Percentiles rank a stretch among this genome's conserved stretches.
Evolutionary conservation across 2,888 invertebrate genomes (phyloP).

Genomic region (Villa cingulata): DNA sequence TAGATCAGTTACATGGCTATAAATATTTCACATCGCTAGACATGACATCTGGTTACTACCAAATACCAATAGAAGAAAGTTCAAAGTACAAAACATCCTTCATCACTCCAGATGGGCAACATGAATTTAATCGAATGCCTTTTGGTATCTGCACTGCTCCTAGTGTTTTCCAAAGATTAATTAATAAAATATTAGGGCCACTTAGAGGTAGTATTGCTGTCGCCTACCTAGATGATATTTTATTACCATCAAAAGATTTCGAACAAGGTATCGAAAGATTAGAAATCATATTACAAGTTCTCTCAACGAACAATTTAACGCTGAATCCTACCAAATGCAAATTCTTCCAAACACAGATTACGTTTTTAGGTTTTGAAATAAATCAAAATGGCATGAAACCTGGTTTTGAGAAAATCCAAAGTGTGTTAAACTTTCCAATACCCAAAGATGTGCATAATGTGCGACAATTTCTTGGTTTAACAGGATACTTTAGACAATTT

Average conservation of each 20-base stretch:
- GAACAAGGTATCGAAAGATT: slow-evolving; percentile 10
- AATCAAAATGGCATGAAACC: slow-evolving; percentile 16
- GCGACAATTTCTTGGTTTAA: too few species aligned
- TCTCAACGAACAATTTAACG: slow-evolving; percentile 4
- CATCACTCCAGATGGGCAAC: slow-evolving; percentile 22
- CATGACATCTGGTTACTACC: slow-evolving; percentile 16
- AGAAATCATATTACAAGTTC: not conserved
- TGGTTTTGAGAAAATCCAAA: slow-evolving; percentile 16
- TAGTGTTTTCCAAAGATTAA: slow-evolving; percentile 21
- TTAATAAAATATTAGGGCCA: too few species aligned
- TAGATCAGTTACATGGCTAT: slow-evolving; percentile 18
- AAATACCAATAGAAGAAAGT: slow-evolving; percentile 13
- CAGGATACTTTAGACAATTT: slow-evolving; percentile 19
- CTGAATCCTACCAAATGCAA: slow-evolving; percentile 11
- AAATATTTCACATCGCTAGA: slow-evolving; percentile 21
- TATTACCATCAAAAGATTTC: slow-evolving; percentile 15
- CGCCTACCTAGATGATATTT: slow-evolving; percentile 19
- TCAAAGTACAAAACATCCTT: too few species aligned
- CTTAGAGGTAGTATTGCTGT: slow-evolving; percentile 8
- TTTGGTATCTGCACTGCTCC: slow-evolving; percentile 25
- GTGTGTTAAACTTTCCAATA: slow-evolving; percentile 13
- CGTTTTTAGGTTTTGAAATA: slow-evolving; percentile 14
- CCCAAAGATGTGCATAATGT: too few species aligned
- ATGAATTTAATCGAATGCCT: slow-evolving; percentile 21
- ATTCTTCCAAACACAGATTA: slow-evolving; percentile 12